Percentiles rank a stretch among this genome's conserved stretches.
Evolutionary conservation across 1,140 invertebrate species (phyloP).

Genomic region (Dendrolimus kikuchii): DNA sequence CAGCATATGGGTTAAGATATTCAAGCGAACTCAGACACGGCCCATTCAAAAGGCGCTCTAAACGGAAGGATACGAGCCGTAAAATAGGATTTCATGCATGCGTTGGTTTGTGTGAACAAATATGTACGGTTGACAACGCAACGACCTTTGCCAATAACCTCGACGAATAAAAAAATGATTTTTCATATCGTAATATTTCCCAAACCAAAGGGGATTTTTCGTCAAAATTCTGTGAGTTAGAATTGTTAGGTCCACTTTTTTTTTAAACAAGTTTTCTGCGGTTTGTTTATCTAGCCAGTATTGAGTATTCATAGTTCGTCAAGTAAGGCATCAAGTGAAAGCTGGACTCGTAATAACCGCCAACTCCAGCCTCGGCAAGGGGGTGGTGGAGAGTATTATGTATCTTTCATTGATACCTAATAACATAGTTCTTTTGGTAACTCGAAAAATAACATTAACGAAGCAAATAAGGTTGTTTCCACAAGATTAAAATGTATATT

Average conservation of each 20-base stretch:
- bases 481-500: too few relatives aligned
- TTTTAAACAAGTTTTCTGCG: neutral
- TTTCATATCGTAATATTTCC: conserved; percentile 15
- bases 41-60: conserved; percentile 61
- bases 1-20: conserved; percentile 43
- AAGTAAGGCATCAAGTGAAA: too few relatives aligned
- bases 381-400: too few relatives aligned
- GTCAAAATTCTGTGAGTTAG: neutral
- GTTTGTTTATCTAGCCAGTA: neutral
- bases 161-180: conserved; percentile 29
- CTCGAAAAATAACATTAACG: too few relatives aligned
- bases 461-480: too few relatives aligned
- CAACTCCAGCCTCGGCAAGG: too few relatives aligned
- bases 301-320: too few relatives aligned
- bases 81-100: conserved; percentile 70
- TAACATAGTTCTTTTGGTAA: too few relatives aligned
- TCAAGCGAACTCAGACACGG: conserved; percentile 43
- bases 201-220: conserved; percentile 6
- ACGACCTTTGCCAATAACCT: conserved; percentile 53
- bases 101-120: conserved; percentile 63
- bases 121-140: conserved; percentile 57
- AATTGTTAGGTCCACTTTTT: neutral
- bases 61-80: conserved; percentile 61
- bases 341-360: neutral
- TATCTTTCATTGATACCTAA: too few relatives aligned